A percentile compares a stretch with the other conserved stretches of the same genome.
phyloP scores from a whole-genome alignment of 2,113 vertebrate species.

The Emydura subglobosa region DNA sequence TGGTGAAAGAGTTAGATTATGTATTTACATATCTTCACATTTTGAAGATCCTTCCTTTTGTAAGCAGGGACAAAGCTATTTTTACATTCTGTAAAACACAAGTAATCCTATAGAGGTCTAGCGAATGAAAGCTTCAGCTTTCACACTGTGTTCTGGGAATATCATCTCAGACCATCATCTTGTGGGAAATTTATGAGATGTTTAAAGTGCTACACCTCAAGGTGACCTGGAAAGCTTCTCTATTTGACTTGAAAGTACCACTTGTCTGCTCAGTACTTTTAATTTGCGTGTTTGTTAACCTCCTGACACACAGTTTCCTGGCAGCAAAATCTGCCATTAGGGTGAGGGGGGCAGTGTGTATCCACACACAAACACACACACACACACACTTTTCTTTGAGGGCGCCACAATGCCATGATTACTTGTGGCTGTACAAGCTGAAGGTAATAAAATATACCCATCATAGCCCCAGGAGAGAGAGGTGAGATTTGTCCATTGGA shows the following conservation, averaged over 20 bases:
- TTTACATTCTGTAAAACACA: conserved; percentile 43
- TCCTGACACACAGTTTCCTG: conserved; percentile 12
- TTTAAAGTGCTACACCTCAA: conserved; percentile 59
- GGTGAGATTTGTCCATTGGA: conserved; percentile 53
- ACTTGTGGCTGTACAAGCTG: conserved; percentile 28
- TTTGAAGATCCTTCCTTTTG: not conserved
- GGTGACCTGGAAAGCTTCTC: conserved; percentile 55
- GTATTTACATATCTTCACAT: not conserved
- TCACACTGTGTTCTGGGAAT: conserved; percentile 28
- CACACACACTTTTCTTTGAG: not conserved
- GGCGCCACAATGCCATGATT: not conserved
- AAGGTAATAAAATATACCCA: conserved; percentile 38
- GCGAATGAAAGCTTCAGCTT: conserved; percentile 13
- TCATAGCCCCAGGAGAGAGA: conserved; percentile 33
- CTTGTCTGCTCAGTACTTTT: conserved; percentile 42
- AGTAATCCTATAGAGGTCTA: conserved; percentile 22
- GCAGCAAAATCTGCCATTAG: not conserved
- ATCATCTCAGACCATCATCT: conserved; percentile 26
- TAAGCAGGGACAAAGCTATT: conserved; percentile 4
- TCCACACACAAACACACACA: not conserved
- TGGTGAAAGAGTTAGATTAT: not conserved
- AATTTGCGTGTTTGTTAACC: conserved; percentile 69
- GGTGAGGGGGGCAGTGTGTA: too few relatives aligned
- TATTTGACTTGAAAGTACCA: conserved; percentile 46
- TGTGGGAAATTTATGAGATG: conserved; percentile 57